Evolutionary conservation across 2,113 vertebrate species (phyloP).

Genomic region (Aythya baeri): DNA sequence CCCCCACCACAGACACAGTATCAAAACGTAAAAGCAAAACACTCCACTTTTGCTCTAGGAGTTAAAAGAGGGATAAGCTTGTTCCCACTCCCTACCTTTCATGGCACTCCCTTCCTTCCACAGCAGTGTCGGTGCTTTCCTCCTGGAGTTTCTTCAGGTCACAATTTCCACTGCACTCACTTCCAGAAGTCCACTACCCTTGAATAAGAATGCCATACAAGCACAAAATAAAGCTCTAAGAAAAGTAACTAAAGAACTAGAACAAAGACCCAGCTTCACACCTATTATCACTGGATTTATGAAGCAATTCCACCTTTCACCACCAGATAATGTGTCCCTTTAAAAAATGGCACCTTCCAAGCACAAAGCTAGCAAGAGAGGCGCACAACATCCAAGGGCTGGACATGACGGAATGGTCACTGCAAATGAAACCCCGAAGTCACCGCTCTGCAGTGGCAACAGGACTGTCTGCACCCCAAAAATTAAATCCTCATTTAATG

Average conservation of each 20-base stretch:
- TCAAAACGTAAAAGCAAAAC: background rate
- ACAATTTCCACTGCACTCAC: slow-evolving; percentile 22
- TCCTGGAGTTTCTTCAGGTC: background rate
- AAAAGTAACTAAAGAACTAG: background rate
- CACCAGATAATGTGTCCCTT: background rate
- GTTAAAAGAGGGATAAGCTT: background rate
- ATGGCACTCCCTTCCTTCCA: no score
- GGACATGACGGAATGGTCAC: background rate
- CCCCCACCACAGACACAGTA: rapidly evolving
- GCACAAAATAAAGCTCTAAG: background rate
- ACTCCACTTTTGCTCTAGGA: no score
- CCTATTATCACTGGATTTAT: background rate
- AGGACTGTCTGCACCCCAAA: background rate
- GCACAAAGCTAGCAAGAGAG: background rate
- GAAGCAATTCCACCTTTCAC: background rate
- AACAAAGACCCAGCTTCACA: background rate
- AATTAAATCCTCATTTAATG: slow-evolving; percentile 29
- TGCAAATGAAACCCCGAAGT: background rate
- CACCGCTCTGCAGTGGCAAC: background rate
- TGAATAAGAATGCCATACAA: background rate
- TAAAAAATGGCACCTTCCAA: background rate
- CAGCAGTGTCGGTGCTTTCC: background rate
- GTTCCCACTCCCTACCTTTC: rapidly evolving
- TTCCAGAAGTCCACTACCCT: background rate
- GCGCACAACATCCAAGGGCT: background rate